Evolutionary conservation across 2,888 invertebrate species (phyloP).

Genomic region (Sipha maydis): DNA sequence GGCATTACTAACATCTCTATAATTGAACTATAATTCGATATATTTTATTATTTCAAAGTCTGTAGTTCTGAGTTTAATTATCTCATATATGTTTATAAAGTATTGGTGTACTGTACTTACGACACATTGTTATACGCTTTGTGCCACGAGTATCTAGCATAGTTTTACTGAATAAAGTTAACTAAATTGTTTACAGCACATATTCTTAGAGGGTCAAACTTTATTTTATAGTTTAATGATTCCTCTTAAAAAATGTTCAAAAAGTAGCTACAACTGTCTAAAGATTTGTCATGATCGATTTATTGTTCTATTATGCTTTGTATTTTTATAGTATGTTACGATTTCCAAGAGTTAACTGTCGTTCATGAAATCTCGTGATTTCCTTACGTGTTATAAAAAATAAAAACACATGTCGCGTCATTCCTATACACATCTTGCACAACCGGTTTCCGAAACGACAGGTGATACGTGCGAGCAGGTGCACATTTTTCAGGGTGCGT

Average conservation of each 20-base stretch:
- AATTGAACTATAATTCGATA: too few relatives aligned
- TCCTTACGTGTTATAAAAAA: neutral
- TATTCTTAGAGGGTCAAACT: too few relatives aligned
- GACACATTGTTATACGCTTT: too few relatives aligned
- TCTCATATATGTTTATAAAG: neutral
- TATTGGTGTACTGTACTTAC: neutral
- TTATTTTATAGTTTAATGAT: too few relatives aligned
- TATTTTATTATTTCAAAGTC: too few relatives aligned
- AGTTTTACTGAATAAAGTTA: too few relatives aligned
- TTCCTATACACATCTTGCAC: neutral
- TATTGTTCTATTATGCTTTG: neutral
- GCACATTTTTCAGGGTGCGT: neutral
- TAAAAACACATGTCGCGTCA: neutral
- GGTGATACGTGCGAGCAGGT: slow-evolving; percentile 41
- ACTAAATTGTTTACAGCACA: too few relatives aligned
- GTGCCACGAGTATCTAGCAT: neutral
- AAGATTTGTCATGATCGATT: neutral
- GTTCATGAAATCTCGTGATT: neutral
- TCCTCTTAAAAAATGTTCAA: too few relatives aligned
- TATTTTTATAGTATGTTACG: too few relatives aligned
- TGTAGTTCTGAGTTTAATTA: neutral
- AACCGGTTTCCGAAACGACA: slow-evolving; percentile 48
- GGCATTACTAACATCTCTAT: too few relatives aligned
- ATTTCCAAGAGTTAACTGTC: slow-evolving; percentile 17
- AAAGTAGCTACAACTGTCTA: too few relatives aligned